Base-by-base conservation (phyloP, 2,888 invertebrate genomes). In the Drosophila mettleri region DNA sequence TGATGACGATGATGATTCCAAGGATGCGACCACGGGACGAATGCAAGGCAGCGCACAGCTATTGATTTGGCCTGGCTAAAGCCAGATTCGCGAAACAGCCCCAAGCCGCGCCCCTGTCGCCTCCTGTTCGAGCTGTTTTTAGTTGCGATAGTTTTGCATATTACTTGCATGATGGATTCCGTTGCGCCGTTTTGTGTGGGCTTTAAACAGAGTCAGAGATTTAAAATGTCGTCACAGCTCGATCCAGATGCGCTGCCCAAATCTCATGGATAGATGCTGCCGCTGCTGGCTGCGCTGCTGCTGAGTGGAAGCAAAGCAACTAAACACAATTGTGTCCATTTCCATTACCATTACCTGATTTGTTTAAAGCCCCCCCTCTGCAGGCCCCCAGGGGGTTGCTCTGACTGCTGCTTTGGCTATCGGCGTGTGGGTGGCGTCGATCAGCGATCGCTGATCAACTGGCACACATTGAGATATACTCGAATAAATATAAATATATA, bases 1-100 rank as follows among this genome's bases (percentile, higher is more conserved):
- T 89, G 86, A 85, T 88, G 89, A 87, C 80, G 82, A 82, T 88
- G 89, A 87, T 80, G 82, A 76, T 83, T 86, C 84, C 80, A 80
- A 75, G 78, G 79, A 78, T 74, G 78, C 74, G 71, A 73, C 71
- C 57, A 65, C 48, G 48, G 55, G 24, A 39, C 58, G 41, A 36
- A 65, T 29, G 39, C 61, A 24, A 65, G 20, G 65, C 34, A 39
- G 45, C 41, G 36, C 29, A 49, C 59, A 69, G 69, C 74, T 74
- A 75, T 74, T 71, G 81, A 75, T 81, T 84, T 74, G 76, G 62
- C 48, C 43, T 34, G 71, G 57, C 71, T 36, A 31, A 33, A 48
- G 33, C 48, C 33, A 48, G 48, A 48, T 31, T 33, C n/a, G 31
- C 20, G 20, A 20, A 48, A 20, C 48, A 48, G 48, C 48, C 33